A percentile compares a stretch with the other conserved stretches of the same genome.
These are phyloP conservation scores for Oreohelix idahoensis DNA, from an alignment of 1,140 invertebrate genomes.

Conservation along the genomic window DNA sequence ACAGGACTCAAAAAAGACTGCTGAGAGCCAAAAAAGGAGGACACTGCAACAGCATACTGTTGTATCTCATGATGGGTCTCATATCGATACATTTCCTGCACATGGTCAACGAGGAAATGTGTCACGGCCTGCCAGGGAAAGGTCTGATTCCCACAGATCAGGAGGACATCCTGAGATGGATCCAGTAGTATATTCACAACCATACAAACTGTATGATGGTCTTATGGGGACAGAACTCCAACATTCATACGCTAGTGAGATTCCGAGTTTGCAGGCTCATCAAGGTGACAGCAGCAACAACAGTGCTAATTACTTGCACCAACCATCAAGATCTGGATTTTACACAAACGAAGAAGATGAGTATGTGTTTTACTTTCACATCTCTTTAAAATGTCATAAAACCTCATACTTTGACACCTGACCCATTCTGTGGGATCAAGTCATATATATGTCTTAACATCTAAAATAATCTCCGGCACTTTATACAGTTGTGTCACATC, in stretches of 20 bases:
- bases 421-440: no score
- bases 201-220: not conserved
- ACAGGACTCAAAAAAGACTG: slow-evolving; percentile 12
- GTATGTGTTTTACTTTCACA: not conserved
- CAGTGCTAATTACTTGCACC: not conserved
- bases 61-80: no score
- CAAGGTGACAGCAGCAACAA: not conserved
- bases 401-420: no score
- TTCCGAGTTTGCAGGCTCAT: not conserved
- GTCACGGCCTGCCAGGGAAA: not conserved
- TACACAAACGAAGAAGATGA: slow-evolving; percentile 16
- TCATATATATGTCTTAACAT: no score
- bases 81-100: not conserved
- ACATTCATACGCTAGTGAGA: not conserved
- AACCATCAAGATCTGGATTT: slow-evolving; percentile 4
- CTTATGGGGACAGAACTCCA: not conserved
- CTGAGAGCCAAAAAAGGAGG: not conserved
- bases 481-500: no score
- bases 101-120: slow-evolving; percentile 12
- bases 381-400: no score
- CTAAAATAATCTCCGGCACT: no score
- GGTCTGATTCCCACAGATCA: not conserved
- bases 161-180: not conserved
- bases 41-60: not conserved
- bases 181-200: not conserved